Evolutionary conservation across 2,888 invertebrate species (phyloP).

Genomic region (Dryadula phaetusa): DNA sequence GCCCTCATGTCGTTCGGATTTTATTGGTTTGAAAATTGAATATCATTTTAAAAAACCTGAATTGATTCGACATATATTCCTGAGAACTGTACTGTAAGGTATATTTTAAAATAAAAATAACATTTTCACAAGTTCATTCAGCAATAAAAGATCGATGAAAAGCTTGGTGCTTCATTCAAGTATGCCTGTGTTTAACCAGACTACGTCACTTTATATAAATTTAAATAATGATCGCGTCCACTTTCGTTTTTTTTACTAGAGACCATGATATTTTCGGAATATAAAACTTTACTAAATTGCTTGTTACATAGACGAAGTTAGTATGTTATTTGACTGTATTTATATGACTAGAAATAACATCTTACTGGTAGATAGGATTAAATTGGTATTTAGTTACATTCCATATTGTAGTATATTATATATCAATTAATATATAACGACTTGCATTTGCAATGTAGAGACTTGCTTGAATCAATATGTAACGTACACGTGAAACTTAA

Average conservation of each 20-base stretch:
- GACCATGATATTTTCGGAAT: too few relatives aligned
- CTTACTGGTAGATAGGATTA: neutral
- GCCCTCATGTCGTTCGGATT: neutral
- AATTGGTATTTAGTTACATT: neutral
- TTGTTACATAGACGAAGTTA: too few relatives aligned
- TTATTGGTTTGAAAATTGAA: constrained; percentile 9
- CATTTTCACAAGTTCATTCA: neutral
- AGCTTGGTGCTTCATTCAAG: constrained; percentile 1
- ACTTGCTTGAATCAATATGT: constrained; percentile 6
- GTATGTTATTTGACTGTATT: too few relatives aligned
- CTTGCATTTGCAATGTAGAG: constrained; percentile 11
- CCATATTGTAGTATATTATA: neutral
- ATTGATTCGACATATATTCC: constrained; percentile 8
- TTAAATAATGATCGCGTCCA: neutral
- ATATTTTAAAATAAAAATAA: constrained; percentile 4
- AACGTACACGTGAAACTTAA: constrained; percentile 29
- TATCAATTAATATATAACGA: neutral
- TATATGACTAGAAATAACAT: too few relatives aligned
- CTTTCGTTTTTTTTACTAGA: neutral
- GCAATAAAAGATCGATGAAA: constrained; percentile 1
- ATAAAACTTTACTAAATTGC: too few relatives aligned
- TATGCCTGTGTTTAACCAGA: neutral
- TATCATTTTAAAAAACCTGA: neutral
- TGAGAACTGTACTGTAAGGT: neutral
- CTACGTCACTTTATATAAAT: neutral